Evolutionary conservation across 2,888 invertebrate species (phyloP).

Genomic region (Xylophagus ater): DNA sequence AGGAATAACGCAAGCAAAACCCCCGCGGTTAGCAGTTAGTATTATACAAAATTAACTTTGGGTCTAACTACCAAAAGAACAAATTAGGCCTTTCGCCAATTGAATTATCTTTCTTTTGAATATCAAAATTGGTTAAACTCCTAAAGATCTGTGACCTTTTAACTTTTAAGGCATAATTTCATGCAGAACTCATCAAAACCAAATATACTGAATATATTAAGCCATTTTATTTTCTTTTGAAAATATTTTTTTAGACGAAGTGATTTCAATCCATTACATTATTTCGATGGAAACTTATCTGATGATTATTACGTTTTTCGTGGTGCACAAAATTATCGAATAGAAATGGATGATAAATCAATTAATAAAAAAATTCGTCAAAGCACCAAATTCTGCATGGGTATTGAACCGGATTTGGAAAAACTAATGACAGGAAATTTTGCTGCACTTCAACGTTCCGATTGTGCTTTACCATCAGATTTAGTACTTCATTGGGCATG

Average conservation of each 20-base stretch:
- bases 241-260: constrained; percentile 6
- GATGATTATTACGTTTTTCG: constrained; percentile 21
- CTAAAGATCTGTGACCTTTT: too few species aligned
- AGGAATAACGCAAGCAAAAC: too few species aligned
- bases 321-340: constrained; percentile 8
- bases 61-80: too few species aligned
- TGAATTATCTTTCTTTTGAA: too few species aligned
- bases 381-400: constrained; percentile 40
- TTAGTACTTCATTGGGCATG: constrained; percentile 50
- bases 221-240: neutral
- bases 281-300: constrained; percentile 18
- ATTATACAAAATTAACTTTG: too few species aligned
- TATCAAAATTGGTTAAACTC: too few species aligned
- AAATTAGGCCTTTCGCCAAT: too few species aligned
- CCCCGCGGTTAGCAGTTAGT: too few species aligned
- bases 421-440: constrained; percentile 43
- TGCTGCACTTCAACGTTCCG: constrained; percentile 15
- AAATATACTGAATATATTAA: too few species aligned
- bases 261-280: constrained; percentile 18
- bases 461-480: constrained; percentile 26
- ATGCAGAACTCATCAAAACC: too few species aligned
- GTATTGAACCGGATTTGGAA: constrained; percentile 52
- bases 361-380: constrained; percentile 17
- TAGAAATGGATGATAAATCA: constrained; percentile 9
- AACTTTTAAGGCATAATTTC: too few species aligned